These are phyloP conservation scores for Eurystomus gularis DNA, from an alignment of 2,113 vertebrate species.

Conservation along the genomic window DNA sequence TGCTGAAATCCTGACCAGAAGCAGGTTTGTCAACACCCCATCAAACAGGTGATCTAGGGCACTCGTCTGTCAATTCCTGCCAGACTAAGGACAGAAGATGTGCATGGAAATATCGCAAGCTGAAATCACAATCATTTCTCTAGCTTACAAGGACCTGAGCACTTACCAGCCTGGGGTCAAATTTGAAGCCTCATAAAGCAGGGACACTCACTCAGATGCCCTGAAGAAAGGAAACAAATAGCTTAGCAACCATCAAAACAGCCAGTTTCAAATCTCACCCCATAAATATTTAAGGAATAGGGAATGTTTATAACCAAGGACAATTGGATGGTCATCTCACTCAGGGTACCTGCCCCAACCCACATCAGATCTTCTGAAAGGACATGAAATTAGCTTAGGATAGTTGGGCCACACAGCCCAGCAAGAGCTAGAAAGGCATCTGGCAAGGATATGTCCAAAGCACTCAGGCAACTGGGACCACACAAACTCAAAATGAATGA, in stretches of 20 bases:
- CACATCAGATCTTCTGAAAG: neutral
- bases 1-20: neutral
- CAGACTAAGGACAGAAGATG: neutral
- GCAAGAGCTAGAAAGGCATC: neutral
- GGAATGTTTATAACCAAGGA: neutral
- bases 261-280: neutral
- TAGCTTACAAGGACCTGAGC: neutral
- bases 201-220: slow-evolving; percentile 23
- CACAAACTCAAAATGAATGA: neutral
- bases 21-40: neutral
- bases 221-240: slow-evolving; percentile 32
- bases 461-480: neutral
- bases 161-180: slow-evolving; percentile 56
- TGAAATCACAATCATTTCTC: neutral
- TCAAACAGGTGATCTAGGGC: neutral
- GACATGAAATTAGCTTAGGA: neutral
- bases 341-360: neutral
- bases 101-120: neutral
- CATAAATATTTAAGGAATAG: neutral
- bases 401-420: neutral
- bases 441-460: neutral
- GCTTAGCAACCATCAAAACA: neutral
- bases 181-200: slow-evolving; percentile 28
- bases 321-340: neutral
- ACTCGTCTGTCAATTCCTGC: neutral